Evolutionary conservation across 2,797 vertebrate genomes (phyloP), one percentile per base, ranked within the genome.

Genomic region (Halcyon leucocephala): DNA sequence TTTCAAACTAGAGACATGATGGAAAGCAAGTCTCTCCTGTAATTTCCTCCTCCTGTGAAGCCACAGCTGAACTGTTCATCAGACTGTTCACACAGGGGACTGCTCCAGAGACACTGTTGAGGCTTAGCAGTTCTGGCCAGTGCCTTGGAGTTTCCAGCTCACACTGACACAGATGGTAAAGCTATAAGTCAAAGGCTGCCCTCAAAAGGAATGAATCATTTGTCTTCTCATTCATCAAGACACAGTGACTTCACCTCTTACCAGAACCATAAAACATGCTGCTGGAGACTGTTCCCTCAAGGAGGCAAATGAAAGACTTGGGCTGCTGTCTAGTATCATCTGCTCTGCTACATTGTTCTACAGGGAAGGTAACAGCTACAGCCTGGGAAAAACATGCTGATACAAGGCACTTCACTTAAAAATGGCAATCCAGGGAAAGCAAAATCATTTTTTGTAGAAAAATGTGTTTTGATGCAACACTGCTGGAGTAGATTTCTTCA

Each of bases 121-220:
- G 77, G 90, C 82, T 49, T 42, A 9, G 44, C 3, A 14, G 65
- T 71, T 76, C 41, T 93, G 60, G 90, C 80, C 82, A 74, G 9
- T 7, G 26, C 58, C 76, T 94, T 82, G 42, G 24, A 92, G 29
- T 73, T 96, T 95, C 90, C 90, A 93, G 70, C 65, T 71, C 82
- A 66, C 41, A 14, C 46, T 7, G 48, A 91, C 94, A 73, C 96
- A 97, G 93, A 90, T 93, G 95, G 89, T 90, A 93, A 97, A 97
- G 78, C 92, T 51, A 0, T 86, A 90, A 90, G 80, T 49, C 1
- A 14, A 76, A 89, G 55, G 55, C 82, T 86, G 72, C 67, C 92
- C 86, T 92, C 93, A 93, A 73, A 73, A 93, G 37, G 33, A 94
- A 89, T 96, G 94, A 96, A 77, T 97, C 92, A 95, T 83, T 93